Evolutionary conservation across 2,113 vertebrate species (phyloP).

Genomic region (Anoura caudifer): DNA sequence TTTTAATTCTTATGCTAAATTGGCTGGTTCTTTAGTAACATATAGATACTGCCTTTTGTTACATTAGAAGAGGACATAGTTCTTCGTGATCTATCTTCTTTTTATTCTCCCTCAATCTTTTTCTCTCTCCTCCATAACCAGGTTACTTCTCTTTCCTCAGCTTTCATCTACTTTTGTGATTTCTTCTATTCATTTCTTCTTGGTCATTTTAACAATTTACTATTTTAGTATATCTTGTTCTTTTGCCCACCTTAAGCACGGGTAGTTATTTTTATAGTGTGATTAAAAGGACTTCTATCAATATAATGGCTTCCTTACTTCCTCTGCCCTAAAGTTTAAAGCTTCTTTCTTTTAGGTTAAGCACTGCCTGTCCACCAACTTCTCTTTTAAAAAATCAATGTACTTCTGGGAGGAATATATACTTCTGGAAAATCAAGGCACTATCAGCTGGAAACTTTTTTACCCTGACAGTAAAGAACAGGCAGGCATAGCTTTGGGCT

Average conservation of each 20-base stretch:
- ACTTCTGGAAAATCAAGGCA: not conserved
- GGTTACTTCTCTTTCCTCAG: not conserved
- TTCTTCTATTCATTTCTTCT: not conserved
- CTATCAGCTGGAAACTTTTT: not conserved
- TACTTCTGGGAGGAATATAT: not conserved
- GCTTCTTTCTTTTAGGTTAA: not conserved
- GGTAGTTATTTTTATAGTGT: not conserved
- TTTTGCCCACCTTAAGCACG: not conserved
- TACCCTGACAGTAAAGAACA: not conserved
- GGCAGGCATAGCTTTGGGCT: not conserved
- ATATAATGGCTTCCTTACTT: not conserved
- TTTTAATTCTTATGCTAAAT: not conserved
- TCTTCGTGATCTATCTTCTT: not conserved
- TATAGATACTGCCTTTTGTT: not conserved
- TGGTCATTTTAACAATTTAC: not conserved
- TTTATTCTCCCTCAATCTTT: not conserved
- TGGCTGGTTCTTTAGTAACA: not conserved
- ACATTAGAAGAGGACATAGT: not conserved
- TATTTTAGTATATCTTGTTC: not conserved
- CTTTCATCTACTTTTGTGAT: not conserved
- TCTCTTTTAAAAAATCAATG: slow-evolving; percentile 3
- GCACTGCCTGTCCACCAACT: not conserved
- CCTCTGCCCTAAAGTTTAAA: not conserved
- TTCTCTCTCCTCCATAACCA: not conserved
- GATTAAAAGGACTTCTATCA: not conserved